Conservation (phyloP, 1,140 invertebrate species). For the Apis mellifera region DNA sequence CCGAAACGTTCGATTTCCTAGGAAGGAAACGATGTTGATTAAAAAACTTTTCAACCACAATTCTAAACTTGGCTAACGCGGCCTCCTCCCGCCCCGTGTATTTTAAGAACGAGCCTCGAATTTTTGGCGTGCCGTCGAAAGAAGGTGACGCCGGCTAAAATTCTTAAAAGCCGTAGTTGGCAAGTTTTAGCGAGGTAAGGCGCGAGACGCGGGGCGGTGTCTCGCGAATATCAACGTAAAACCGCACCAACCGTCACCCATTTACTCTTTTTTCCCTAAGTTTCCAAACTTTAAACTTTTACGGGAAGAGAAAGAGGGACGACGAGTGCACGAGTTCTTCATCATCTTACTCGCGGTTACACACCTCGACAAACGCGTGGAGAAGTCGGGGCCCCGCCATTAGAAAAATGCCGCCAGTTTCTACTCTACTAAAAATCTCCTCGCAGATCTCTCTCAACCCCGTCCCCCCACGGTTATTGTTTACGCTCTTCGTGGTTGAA, state of each 20-base stretch:
- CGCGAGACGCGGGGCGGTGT: slow-evolving; percentile 26
- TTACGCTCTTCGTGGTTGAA: no score
- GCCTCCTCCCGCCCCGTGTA: no score
- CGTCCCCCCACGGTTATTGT: neutral
- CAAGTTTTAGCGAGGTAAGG: slow-evolving; percentile 65
- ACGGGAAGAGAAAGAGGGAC: slow-evolving; percentile 12
- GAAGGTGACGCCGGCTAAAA: slow-evolving; percentile 35
- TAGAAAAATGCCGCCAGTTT: slow-evolving; percentile 54
- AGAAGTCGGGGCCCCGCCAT: slow-evolving; percentile 27
- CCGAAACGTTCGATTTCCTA: neutral
- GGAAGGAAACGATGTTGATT: slow-evolving; percentile 1
- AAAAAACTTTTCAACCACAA: slow-evolving; percentile 20
- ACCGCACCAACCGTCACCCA: slow-evolving; percentile 47
- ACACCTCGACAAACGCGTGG: slow-evolving; percentile 16
- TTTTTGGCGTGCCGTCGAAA: slow-evolving; percentile 25
- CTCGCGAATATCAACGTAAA: neutral
- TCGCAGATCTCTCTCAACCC: neutral
- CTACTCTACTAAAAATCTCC: slow-evolving; percentile 54
- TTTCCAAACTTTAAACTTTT: slow-evolving; percentile 67
- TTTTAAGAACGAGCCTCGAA: neutral
- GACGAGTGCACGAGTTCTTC: slow-evolving; percentile 2
- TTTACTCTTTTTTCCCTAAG: slow-evolving; percentile 67
- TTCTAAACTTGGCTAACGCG: neutral
- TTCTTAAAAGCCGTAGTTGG: slow-evolving; percentile 63
- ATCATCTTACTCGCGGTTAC: slow-evolving; percentile 18